Base-by-base conservation (phyloP, 23 tunicate genomes). In the Diplosoma virens region DNA sequence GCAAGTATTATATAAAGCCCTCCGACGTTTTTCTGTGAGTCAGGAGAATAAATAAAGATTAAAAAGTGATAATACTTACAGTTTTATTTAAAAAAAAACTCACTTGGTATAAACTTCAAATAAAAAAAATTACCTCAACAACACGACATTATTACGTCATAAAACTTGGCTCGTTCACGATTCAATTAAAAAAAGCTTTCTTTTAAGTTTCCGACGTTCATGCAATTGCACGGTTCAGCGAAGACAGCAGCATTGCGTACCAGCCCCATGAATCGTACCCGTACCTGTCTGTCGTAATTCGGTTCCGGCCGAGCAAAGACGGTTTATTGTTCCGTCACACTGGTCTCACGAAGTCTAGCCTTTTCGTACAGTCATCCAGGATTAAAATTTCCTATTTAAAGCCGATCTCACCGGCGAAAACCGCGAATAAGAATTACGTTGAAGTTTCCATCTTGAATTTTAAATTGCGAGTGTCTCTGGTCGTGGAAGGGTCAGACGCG, bases 401-500 rank as follows among this genome's bases (percentile, higher is more conserved):
- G 22, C 21, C 17, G 65, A 7, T 24, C 7, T n/a, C 17, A 14
- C 17, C 17, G 7, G 65, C 17, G 25, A 58, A 20, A 11, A 58
- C 6, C 23, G 22, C 20, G 22, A n/a, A 14, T 20, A n/a, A 2
- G 81, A n/a, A 81, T 9, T 71, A 70, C 37, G 79, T 81, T 33
- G 35, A 26, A 1, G 17, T 81, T 1, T 33, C 52, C 25, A n/a
- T 81, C 61, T 79, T 18, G 61, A 32, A 55, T 28, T 63, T 28
- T 36, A 58, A 71, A 30, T 33, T 81, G 59, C 24, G 2, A 60
- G 72, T 81, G 34, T 27, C 79, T 30, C 17, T 72, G 17, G 9
- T 59, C 25, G 20, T 81, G 30, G 72, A 81, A 46, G 79, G 79
- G 24, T 81, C 86, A 0, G 86, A 81, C 45, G 30, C 58, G 31